These are phyloP conservation scores for Drosophila ironensis DNA, from an alignment of 1,140 invertebrate genomes.

Conservation along the genomic window DNA sequence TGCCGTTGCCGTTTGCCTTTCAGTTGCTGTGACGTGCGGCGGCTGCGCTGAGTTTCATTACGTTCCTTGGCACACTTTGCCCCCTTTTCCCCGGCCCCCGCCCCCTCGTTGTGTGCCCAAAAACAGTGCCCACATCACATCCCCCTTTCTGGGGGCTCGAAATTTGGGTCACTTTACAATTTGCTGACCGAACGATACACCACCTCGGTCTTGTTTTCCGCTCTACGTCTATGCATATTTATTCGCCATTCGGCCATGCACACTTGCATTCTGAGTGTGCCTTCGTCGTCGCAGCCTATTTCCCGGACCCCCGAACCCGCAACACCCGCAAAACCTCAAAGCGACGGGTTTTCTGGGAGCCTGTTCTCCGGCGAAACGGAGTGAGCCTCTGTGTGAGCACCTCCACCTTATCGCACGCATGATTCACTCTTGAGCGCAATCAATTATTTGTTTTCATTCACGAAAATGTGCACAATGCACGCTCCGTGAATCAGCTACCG, in stretches of 20 bases:
- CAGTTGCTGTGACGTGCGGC: conserved; percentile 43
- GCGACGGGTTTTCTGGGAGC: no score
- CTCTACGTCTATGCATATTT: conserved; percentile 49
- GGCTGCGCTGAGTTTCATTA: conserved; percentile 46
- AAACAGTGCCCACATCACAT: not conserved
- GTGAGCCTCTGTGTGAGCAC: not conserved
- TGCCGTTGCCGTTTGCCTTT: conserved; percentile 5
- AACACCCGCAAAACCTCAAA: no score
- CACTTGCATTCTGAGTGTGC: conserved; percentile 48
- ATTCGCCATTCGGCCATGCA: conserved; percentile 57
- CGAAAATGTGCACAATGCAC: conserved; percentile 66
- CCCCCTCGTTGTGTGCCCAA: not conserved
- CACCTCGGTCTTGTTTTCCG: conserved; percentile 49
- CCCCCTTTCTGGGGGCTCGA: conserved; percentile 31
- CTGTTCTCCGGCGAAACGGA: no score
- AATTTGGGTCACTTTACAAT: conserved; percentile 80
- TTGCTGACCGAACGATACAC: conserved; percentile 72
- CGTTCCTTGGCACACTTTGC: conserved; percentile 70
- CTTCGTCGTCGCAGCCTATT: conserved; percentile 52
- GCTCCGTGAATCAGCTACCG: conserved; percentile 41
- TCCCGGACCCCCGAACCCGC: no score
- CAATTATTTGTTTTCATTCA: conserved; percentile 75
- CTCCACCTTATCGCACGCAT: conserved; percentile 63
- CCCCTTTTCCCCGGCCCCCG: not conserved
- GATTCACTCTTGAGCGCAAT: conserved; percentile 68